Percentiles rank a stretch among this genome's conserved stretches.
These are phyloP conservation scores for Erebia aethiops DNA, from an alignment of 2,888 invertebrate species.

Conservation along the genomic window DNA sequence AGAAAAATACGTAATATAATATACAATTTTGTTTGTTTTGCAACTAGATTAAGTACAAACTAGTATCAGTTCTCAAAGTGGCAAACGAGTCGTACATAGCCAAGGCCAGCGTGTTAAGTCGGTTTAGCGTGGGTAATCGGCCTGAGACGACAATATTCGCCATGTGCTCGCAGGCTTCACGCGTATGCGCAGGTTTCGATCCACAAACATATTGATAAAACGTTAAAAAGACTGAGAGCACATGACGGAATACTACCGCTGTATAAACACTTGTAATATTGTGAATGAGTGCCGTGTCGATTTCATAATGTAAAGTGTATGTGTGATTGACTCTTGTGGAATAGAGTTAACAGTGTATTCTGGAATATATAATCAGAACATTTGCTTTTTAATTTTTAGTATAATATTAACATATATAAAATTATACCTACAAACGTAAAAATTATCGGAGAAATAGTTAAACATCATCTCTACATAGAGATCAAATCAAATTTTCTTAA, in stretches of 20 bases:
- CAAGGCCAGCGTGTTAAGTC: conserved; percentile 67
- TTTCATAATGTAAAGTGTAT: conserved; percentile 34
- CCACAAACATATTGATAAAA: conserved; percentile 35
- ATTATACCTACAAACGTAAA: not conserved
- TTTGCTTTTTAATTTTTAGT: not conserved
- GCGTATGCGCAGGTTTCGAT: conserved; percentile 42
- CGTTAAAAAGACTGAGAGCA: conserved; percentile 31
- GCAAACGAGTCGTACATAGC: conserved; percentile 47
- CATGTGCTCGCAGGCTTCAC: conserved; percentile 50
- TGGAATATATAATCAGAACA: not conserved
- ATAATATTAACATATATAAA: not conserved
- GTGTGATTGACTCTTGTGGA: conserved; percentile 25
- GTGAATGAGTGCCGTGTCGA: conserved; percentile 24
- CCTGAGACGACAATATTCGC: conserved; percentile 70
- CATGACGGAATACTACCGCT: conserved; percentile 25
- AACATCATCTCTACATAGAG: not conserved
- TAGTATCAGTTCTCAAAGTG: conserved; percentile 50
- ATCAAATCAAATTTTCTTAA: not conserved
- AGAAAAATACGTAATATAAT: too few species aligned
- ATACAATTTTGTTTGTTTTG: not conserved
- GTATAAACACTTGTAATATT: conserved; percentile 18
- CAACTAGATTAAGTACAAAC: conserved; percentile 43
- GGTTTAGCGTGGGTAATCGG: conserved; percentile 47
- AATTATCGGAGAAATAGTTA: not conserved
- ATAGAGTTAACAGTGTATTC: conserved; percentile 18